A percentile compares a stretch with the other conserved stretches of the same genome.
Evolutionary conservation across 2,888 invertebrate species (phyloP).

Genomic region (Drosophila quinaria): DNA sequence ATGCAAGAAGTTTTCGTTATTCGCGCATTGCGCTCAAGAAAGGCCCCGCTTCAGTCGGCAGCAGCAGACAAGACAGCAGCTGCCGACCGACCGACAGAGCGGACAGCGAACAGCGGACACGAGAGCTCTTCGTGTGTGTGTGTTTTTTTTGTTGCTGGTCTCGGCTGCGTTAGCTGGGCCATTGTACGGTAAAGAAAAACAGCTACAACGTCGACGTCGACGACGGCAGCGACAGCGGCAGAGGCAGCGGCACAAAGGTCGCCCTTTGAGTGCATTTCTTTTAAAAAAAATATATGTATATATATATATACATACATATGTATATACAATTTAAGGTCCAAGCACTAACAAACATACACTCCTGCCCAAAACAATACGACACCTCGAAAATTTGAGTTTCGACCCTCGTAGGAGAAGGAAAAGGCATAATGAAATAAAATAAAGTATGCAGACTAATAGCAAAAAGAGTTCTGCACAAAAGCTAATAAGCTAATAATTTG

Average conservation of each 20-base stretch:
- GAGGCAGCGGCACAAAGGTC: constrained; percentile 69
- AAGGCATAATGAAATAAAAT: too few species aligned
- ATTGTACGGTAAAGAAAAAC: constrained; percentile 55
- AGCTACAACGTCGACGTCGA: constrained; percentile 1
- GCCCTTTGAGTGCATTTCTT: constrained; percentile 70
- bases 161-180: constrained; percentile 46
- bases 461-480: too few species aligned
- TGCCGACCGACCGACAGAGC: constrained; percentile 44
- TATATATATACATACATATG: too few species aligned
- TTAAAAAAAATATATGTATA: constrained; percentile 17
- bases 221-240: background rate
- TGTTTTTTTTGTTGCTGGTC: constrained; percentile 32
- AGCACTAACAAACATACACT: constrained; percentile 21
- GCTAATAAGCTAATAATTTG: too few species aligned
- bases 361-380: too few species aligned
- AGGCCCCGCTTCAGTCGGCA: constrained; percentile 81
- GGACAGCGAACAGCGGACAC: constrained; percentile 44
- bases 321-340: constrained; percentile 8
- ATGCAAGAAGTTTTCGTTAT: constrained; percentile 77
- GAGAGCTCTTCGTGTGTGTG: constrained; percentile 43
- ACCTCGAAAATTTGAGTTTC: too few species aligned
- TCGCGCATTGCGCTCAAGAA: constrained; percentile 75
- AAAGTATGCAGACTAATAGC: too few species aligned
- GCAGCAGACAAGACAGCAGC: constrained; percentile 62
- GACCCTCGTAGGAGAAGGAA: too few species aligned